Percentiles rank a stretch among this genome's conserved stretches.
Evolutionary conservation across 1,140 invertebrate genomes (phyloP).

Genomic region (Catajapyx aquilonaris): DNA sequence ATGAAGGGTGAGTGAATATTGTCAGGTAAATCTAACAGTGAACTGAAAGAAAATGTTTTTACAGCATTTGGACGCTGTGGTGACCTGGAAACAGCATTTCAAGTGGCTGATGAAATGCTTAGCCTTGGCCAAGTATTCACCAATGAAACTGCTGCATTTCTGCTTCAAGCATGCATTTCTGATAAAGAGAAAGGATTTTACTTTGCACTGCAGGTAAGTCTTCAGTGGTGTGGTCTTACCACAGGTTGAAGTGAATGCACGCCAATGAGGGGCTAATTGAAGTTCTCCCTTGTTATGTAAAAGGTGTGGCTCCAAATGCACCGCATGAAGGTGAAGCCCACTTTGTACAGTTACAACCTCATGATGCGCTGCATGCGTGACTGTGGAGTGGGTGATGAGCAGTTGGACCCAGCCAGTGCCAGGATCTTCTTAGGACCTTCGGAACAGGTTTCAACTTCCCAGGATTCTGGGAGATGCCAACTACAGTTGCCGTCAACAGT

Average conservation of each 20-base stretch:
- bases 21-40: too few relatives aligned
- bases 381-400: conserved; percentile 45
- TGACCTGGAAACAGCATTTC: conserved; percentile 49
- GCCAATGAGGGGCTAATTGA: too few relatives aligned
- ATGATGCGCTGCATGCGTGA: conserved; percentile 53
- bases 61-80: conserved; percentile 58
- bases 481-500: not conserved
- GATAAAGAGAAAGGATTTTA: conserved; percentile 56
- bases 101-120: conserved; percentile 62
- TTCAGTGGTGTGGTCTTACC: too few relatives aligned
- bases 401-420: not conserved
- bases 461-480: not conserved
- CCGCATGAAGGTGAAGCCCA: conserved; percentile 35
- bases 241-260: too few relatives aligned
- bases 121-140: conserved; percentile 23
- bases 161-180: conserved; percentile 59
- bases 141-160: conserved; percentile 47
- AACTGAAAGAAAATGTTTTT: too few relatives aligned
- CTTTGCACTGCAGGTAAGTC: conserved; percentile 39
- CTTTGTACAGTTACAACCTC: conserved; percentile 55
- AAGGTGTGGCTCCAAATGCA: conserved; percentile 66
- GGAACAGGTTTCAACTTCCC: not conserved
- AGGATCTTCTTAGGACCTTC: not conserved
- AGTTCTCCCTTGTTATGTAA: too few relatives aligned
- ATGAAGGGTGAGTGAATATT: conserved; percentile 36